phyloP scores from a whole-genome alignment of 2,888 invertebrate species.

The Malthinus seriepunctatus region DNA sequence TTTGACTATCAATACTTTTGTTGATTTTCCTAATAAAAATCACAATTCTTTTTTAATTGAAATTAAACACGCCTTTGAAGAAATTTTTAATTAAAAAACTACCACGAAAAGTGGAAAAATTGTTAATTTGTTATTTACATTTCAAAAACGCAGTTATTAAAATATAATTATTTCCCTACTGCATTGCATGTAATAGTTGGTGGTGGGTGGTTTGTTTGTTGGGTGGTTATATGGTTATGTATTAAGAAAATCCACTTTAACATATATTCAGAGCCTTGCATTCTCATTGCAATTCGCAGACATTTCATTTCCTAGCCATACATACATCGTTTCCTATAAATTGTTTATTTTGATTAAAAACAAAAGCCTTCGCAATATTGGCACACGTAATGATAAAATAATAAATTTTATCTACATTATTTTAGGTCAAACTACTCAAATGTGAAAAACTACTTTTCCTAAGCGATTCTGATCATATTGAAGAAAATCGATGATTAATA shows the following conservation, averaged over 20 bases:
- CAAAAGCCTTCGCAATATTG: no score
- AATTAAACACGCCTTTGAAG: no score
- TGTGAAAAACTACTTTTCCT: background rate
- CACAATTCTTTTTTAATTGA: no score
- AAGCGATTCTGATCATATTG: background rate
- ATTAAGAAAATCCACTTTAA: constrained; percentile 14
- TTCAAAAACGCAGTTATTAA: no score
- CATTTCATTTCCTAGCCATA: constrained; percentile 25
- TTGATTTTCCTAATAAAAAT: no score
- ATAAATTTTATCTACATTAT: constrained; percentile 12
- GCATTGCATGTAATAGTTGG: background rate
- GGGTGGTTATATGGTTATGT: background rate
- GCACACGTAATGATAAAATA: no score
- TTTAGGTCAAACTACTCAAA: constrained; percentile 7
- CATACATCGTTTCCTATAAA: constrained; percentile 1
- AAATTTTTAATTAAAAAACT: no score
- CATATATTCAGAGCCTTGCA: constrained; percentile 18
- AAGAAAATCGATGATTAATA: background rate
- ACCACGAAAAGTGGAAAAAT: no score
- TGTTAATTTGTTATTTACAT: no score
- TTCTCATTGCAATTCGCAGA: constrained; percentile 20
- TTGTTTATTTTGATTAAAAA: no score
- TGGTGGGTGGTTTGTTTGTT: background rate
- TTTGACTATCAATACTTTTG: no score
- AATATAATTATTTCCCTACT: no score